Percentiles rank a stretch among this genome's conserved stretches.
Conservation (phyloP, 2,888 invertebrate genomes). For the Phorcus lineatus region DNA sequence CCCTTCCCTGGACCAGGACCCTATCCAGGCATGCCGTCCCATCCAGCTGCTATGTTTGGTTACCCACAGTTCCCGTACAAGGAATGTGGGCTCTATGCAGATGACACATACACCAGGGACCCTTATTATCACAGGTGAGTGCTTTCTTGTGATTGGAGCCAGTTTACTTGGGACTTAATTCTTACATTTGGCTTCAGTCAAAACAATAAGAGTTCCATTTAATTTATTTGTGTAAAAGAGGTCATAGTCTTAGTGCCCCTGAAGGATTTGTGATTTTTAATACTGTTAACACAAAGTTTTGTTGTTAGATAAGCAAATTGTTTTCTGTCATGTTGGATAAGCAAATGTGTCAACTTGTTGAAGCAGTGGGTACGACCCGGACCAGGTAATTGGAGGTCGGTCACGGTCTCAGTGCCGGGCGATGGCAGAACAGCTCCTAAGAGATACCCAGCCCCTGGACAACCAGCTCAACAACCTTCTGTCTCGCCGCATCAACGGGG, state of each 20-base stretch:
- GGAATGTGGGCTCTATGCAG: constrained; percentile 33
- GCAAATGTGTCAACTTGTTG: too few species aligned
- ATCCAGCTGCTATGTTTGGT: constrained; percentile 32
- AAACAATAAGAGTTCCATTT: too few species aligned
- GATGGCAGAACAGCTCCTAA: constrained; percentile 65
- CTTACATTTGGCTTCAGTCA: too few species aligned
- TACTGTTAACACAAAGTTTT: too few species aligned
- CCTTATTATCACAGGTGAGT: constrained; percentile 52
- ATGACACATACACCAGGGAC: constrained; percentile 49
- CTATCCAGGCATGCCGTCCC: constrained; percentile 17
- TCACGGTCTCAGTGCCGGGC: constrained; percentile 60
- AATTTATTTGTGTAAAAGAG: too few species aligned
- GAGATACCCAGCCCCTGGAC: constrained; percentile 66
- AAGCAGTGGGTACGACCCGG: constrained; percentile 44
- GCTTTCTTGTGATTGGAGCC: background rate
- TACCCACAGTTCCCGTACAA: constrained; percentile 33
- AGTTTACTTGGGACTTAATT: too few species aligned
- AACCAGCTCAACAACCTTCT: constrained; percentile 65
- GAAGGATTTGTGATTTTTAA: too few species aligned
- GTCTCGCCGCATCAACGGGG: constrained; percentile 60
- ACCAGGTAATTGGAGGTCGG: constrained; percentile 51
- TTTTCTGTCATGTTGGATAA: too few species aligned
- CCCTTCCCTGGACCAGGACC: constrained; percentile 14
- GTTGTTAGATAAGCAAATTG: too few species aligned
- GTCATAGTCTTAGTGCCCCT: too few species aligned